Percentiles rank a stretch among this genome's conserved stretches.
phyloP scores from a whole-genome alignment of 2,888 invertebrate species.

The Ophion slaviceki region DNA sequence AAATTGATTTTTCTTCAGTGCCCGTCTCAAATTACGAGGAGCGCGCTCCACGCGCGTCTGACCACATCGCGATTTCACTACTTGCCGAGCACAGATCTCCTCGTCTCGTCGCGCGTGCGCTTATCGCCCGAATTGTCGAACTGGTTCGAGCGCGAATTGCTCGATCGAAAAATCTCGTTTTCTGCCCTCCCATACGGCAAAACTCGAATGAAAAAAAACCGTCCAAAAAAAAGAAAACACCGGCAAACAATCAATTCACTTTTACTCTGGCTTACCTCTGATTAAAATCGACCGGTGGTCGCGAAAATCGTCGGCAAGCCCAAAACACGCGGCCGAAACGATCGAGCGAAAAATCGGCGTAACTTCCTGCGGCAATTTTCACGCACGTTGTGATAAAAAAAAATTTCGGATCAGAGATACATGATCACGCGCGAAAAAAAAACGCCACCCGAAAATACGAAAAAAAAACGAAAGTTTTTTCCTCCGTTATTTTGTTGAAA shows the following conservation, averaged over 20 bases:
- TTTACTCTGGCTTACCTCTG: constrained; percentile 43
- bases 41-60: constrained; percentile 38
- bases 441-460: background rate
- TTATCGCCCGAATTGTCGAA: background rate
- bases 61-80: constrained; percentile 57
- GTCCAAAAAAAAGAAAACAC: background rate
- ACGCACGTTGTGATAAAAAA: background rate
- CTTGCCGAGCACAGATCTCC: constrained; percentile 30
- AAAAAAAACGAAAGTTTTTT: background rate
- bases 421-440: constrained; percentile 21
- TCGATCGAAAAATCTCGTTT: constrained; percentile 1
- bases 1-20: constrained; percentile 21
- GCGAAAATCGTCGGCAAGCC: constrained; percentile 19
- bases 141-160: no score
- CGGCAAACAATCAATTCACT: background rate
- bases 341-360: background rate
- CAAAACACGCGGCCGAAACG: background rate
- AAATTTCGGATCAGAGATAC: constrained; percentile 1
- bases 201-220: background rate
- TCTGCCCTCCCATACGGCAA: background rate
- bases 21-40: background rate
- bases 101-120: background rate
- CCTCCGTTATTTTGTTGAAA: background rate
- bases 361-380: background rate
- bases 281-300: constrained; percentile 8